These are phyloP conservation scores for Mycalesis mineus DNA, from an alignment of 2,888 invertebrate species.

Conservation along the genomic window DNA sequence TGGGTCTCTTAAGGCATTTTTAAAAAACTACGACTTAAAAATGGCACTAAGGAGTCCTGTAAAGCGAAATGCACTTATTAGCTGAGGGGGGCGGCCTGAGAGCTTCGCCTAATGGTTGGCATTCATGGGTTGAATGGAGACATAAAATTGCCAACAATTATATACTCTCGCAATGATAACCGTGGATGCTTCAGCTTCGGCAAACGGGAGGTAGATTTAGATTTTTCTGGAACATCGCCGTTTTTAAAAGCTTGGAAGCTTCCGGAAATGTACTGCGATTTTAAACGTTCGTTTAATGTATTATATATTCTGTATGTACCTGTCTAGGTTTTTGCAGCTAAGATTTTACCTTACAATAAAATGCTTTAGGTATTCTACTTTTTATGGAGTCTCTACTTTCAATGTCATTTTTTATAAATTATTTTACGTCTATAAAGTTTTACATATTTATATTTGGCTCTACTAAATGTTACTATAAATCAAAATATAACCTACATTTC, in stretches of 20 bases:
- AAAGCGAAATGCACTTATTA: conserved; percentile 77
- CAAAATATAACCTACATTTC: background rate
- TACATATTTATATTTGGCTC: too few species aligned
- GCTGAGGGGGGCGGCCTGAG: conserved; percentile 66
- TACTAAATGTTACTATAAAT: too few species aligned
- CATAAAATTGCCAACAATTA: conserved; percentile 76
- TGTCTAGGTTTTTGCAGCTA: background rate
- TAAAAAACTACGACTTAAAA: conserved; percentile 58
- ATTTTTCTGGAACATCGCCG: conserved; percentile 31
- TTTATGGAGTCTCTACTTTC: too few species aligned
- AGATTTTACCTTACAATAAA: background rate
- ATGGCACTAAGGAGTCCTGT: conserved; percentile 70
- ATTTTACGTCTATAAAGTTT: too few species aligned
- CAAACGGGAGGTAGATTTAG: conserved; percentile 34
- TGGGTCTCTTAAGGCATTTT: conserved; percentile 43
- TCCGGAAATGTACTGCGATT: conserved; percentile 26
- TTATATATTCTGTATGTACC: background rate
- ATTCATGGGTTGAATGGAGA: conserved; percentile 73
- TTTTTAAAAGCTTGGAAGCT: conserved; percentile 32
- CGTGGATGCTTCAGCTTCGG: conserved; percentile 56
- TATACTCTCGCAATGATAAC: conserved; percentile 76
- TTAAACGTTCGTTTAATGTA: conserved; percentile 9
- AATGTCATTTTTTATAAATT: too few species aligned
- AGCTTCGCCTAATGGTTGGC: conserved; percentile 72
- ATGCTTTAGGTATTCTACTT: background rate